phyloP scores from a whole-genome alignment of 1,140 invertebrate genomes.

The Paraescarpia echinospica region DNA sequence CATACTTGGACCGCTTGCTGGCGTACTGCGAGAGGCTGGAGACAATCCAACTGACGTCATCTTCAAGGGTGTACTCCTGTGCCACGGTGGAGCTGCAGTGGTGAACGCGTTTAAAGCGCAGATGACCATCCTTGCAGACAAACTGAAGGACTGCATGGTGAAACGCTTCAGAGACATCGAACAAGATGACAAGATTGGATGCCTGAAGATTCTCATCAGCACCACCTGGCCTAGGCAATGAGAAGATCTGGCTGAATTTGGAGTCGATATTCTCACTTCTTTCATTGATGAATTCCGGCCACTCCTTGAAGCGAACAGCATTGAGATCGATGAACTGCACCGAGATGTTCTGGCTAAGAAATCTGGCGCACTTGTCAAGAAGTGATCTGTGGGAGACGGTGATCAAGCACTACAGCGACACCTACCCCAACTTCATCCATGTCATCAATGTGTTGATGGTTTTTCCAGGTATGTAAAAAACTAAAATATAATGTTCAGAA shows the following conservation, averaged over 20 bases:
- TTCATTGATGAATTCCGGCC: slow-evolving; percentile 13
- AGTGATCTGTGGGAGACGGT: slow-evolving; percentile 15
- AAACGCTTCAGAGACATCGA: slow-evolving; percentile 11
- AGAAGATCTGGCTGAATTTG: slow-evolving; percentile 14
- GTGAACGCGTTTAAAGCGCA: slow-evolving; percentile 12
- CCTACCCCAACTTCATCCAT: slow-evolving; percentile 15
- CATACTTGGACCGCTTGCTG: too few species aligned
- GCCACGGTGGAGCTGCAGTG: not conserved
- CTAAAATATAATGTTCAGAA: too few species aligned
- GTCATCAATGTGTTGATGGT: slow-evolving; percentile 13
- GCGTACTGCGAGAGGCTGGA: too few species aligned
- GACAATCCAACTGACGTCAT: not conserved
- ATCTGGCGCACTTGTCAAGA: slow-evolving; percentile 16
- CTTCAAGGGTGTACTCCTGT: slow-evolving; percentile 8
- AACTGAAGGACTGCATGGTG: slow-evolving; percentile 9
- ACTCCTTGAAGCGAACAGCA: slow-evolving; percentile 9
- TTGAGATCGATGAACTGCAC: slow-evolving; percentile 13
- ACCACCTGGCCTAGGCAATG: not conserved
- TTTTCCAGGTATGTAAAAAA: too few species aligned
- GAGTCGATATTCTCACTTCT: slow-evolving; percentile 1
- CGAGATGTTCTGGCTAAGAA: slow-evolving; percentile 13
- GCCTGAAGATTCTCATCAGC: slow-evolving; percentile 11
- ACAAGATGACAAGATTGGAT: slow-evolving; percentile 15
- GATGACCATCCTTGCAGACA: slow-evolving; percentile 11
- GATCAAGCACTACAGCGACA: slow-evolving; percentile 15